Evolutionary conservation across 2,888 invertebrate species (phyloP).

Genomic region (Mesochorus sp.): DNA sequence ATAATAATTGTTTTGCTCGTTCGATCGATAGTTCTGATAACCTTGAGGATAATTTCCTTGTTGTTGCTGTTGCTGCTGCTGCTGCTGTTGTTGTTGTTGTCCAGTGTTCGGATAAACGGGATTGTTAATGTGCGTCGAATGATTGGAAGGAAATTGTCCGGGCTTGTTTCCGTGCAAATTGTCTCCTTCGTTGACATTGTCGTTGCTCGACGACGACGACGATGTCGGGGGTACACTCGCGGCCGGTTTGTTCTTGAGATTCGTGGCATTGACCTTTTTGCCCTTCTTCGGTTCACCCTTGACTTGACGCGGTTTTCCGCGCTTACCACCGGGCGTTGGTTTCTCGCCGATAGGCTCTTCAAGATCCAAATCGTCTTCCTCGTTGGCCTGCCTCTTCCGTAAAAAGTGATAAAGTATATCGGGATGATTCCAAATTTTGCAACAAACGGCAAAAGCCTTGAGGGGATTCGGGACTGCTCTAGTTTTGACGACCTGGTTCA

Average conservation of each 20-base stretch:
- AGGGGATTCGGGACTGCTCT: constrained; percentile 96
- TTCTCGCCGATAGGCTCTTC: constrained; percentile 88
- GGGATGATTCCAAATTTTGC: constrained; percentile 98
- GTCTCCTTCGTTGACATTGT: constrained; percentile 64
- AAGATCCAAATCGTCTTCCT: constrained; percentile 90
- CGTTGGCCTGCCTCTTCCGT: constrained; percentile 90
- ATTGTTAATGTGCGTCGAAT: constrained; percentile 68
- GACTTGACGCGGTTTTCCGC: constrained; percentile 79
- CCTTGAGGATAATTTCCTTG: constrained; percentile 70
- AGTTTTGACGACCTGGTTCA: constrained; percentile 94
- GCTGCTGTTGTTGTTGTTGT: too few relatives aligned
- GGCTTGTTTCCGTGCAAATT: constrained; percentile 67
- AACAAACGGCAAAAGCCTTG: constrained; percentile 99
- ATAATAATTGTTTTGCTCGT: constrained; percentile 76
- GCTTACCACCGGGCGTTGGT: constrained; percentile 77
- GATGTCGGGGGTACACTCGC: constrained; percentile 83
- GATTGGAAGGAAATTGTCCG: constrained; percentile 70
- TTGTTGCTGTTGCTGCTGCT: constrained; percentile 23
- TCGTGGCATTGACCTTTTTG: constrained; percentile 73
- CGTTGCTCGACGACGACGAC: constrained; percentile 71
- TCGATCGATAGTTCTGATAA: constrained; percentile 75
- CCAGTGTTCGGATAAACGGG: constrained; percentile 71
- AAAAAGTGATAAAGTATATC: constrained; percentile 95
- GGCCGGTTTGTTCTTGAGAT: constrained; percentile 83
- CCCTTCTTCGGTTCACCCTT: constrained; percentile 81